Base-by-base conservation (phyloP, 2,797 vertebrate species). In the Hoplostethus mediterraneus region DNA sequence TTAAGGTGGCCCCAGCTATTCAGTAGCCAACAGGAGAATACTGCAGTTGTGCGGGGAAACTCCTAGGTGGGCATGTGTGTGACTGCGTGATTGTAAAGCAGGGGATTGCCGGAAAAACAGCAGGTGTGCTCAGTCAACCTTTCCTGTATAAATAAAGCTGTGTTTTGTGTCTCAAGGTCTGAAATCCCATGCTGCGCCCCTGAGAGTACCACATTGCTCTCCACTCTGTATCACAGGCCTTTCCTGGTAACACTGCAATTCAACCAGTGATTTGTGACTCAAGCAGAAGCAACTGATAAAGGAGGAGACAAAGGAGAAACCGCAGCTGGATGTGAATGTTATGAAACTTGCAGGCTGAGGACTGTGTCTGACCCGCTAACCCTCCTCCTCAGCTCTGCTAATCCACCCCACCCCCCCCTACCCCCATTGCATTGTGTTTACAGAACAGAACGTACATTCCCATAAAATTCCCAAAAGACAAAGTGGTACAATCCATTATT, bases 371-470 rank as follows among this genome's bases (percentile, higher is more conserved):
- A 63, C 55, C 54, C 3, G 13, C 40, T 56, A 42, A 62, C 40
- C 62, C 12, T 36, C 60, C 54, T 61, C 69, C 61, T 66, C 33
- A 58, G 21, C 55, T 40, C 33, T 12, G 17, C 44, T 42, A 58
- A 55, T 68, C 63, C 49, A 17, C 28, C 58, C 47, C 57, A 42
- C 28, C n/a, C 31, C 45, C 69, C 47, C 28, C 40, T 12, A 44
- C 53, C 52, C 57, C 3, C 28, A 48, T 25, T 21, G 54, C 40
- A 44, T 71, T 67, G 60, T 85, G 73, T 81, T 75, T 73, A 58
- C 73, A 81, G 75, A 84, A 75, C 48, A 60, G 51, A 69, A 45
- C 16, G 6, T 55, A 60, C 76, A 78, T 87, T 87, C 82, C 71
- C 63, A 60, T 67, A 68, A 71, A 66, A 64, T 82, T 86, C 78